phyloP scores from a whole-genome alignment of 2,888 invertebrate species.

The Gortyna flavago region DNA sequence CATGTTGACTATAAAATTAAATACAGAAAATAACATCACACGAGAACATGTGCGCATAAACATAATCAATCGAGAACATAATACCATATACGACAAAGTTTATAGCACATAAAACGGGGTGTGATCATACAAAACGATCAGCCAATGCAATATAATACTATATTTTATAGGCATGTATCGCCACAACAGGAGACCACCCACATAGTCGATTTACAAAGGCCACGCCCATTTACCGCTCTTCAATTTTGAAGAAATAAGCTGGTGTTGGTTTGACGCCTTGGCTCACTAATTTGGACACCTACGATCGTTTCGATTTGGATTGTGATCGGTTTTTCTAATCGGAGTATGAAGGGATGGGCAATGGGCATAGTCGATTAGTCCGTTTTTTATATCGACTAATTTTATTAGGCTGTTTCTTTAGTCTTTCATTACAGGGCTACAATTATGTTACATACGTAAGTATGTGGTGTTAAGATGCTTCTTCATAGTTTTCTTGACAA shows the following conservation, averaged over 20 bases:
- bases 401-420: background rate
- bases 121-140: slow-evolving; percentile 76
- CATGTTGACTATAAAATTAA: slow-evolving; percentile 34
- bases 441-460: background rate
- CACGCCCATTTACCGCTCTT: slow-evolving; percentile 83
- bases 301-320: slow-evolving; percentile 42
- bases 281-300: slow-evolving; percentile 77
- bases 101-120: slow-evolving; percentile 82
- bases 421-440: background rate
- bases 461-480: background rate
- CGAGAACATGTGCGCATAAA: slow-evolving; percentile 38
- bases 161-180: slow-evolving; percentile 80
- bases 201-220: slow-evolving; percentile 75
- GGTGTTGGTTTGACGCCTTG: slow-evolving; percentile 64
- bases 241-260: slow-evolving; percentile 81
- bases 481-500: background rate
- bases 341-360: slow-evolving; percentile 13
- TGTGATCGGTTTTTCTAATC: slow-evolving; percentile 36
- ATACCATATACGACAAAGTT: slow-evolving; percentile 70
- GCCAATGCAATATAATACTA: slow-evolving; percentile 78
- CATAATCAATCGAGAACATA: slow-evolving; percentile 63
- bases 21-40: slow-evolving; percentile 48
- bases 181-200: slow-evolving; percentile 83
- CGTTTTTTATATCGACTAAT: slow-evolving; percentile 19
- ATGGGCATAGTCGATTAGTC: slow-evolving; percentile 31